Conservation (phyloP, 2,797 vertebrate genomes). For the Chaetophractus vellerosus region DNA sequence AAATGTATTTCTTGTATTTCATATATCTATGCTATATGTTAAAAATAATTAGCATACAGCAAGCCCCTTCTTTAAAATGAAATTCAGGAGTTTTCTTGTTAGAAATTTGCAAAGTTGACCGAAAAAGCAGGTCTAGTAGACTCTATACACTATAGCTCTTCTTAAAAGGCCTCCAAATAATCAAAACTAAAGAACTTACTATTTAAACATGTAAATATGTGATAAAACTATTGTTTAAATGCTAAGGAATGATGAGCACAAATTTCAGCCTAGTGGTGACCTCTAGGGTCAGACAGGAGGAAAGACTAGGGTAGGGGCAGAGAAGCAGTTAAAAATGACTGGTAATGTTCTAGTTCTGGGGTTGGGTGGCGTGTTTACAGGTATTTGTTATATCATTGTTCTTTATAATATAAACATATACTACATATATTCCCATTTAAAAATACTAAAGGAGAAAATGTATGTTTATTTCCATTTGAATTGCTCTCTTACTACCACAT, state of each 20-base stretch:
- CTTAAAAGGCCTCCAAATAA: conserved; percentile 6
- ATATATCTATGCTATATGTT: conserved; percentile 66
- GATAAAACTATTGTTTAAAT: not conserved
- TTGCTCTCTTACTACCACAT: not conserved
- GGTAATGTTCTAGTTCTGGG: not conserved
- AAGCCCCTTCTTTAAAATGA: conserved; percentile 68
- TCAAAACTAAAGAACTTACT: not conserved
- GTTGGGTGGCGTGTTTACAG: not conserved
- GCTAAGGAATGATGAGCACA: not conserved
- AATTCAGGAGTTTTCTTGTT: conserved; percentile 30
- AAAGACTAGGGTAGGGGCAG: not conserved
- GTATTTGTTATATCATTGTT: not conserved
- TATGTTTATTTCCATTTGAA: conserved; percentile 12
- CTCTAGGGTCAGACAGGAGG: not conserved
- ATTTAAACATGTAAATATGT: not conserved
- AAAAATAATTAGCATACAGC: not conserved
- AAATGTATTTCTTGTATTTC: conserved; percentile 12
- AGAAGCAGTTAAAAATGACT: not conserved
- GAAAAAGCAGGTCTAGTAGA: conserved; percentile 27
- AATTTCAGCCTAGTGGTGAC: not conserved
- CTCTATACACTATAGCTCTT: not conserved
- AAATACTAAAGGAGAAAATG: conserved; percentile 12
- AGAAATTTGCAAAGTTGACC: conserved; percentile 9
- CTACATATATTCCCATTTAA: not conserved
- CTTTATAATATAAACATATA: not conserved